Percentiles rank a stretch among this genome's conserved stretches.
Conservation (phyloP, 2,113 vertebrate species). For the Ifrita kowaldi region DNA sequence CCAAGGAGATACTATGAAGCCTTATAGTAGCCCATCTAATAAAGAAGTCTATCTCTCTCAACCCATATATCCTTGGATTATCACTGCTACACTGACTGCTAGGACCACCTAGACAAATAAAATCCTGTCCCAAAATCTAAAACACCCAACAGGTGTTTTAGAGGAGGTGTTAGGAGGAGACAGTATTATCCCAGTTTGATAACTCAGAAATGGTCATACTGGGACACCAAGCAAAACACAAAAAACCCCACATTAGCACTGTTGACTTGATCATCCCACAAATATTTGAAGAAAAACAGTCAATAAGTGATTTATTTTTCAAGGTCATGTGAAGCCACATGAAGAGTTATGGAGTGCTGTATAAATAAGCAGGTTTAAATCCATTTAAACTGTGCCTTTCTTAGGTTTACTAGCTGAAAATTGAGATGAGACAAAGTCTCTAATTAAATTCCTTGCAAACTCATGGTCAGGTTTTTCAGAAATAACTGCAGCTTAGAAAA, state of each 20-base stretch:
- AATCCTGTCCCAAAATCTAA: background rate
- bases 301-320: background rate
- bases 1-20: background rate
- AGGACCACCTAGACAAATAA: background rate
- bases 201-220: background rate
- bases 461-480: background rate
- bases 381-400: background rate
- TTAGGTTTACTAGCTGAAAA: background rate
- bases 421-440: background rate
- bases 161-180: too few relatives aligned
- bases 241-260: background rate
- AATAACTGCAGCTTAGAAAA: background rate
- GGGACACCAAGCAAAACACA: background rate
- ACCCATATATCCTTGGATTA: background rate
- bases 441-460: background rate
- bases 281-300: background rate
- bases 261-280: background rate
- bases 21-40: background rate
- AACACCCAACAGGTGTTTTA: background rate
- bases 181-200: background rate
- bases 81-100: background rate
- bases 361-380: background rate
- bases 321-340: background rate
- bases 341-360: background rate
- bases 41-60: background rate